Evolutionary conservation across 2,113 vertebrate species (phyloP), one percentile per base, ranked within the genome.

Genomic region (Puntigrus tetrazona): DNA sequence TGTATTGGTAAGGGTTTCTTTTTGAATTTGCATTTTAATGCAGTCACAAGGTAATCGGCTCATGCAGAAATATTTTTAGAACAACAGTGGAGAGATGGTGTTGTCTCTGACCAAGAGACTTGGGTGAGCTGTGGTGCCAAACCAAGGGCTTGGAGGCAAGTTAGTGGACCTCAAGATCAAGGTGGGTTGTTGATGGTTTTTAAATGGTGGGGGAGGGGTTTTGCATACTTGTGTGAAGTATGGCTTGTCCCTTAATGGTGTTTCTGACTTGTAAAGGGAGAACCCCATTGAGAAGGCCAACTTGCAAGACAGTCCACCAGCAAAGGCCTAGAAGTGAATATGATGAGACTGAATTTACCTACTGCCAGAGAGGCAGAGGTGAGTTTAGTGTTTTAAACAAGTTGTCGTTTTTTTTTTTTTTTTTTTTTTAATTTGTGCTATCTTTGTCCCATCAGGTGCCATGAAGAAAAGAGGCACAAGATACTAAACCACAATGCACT

Each of bases 391-490:
- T 50, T 18, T n/a, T 77, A 2, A 41, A 20, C 34, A 0, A 8
- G 16, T 18, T 57, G 18, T 7, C 5, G 16, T 50, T 2, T 38
- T 6, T 72, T 18, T 78, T 41, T 78, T 50, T 20, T 4, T 50
- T 2, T 38, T 6, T 72, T 18, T 78, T 41, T 78, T 50, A 16
- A 57, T 73, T 16, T 29, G 20, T 45, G 13, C 1, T 1, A 1
- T 63, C 7, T 45, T 43, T 79, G 38, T 81, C 59, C 45, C 43
- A 72, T 38, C 81, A 92, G 91, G 91, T 50, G 87, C 86, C 69
- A 84, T 61, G 31, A 92, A 90, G 81, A 92, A 87, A 89, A 90
- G 88, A 79, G 86, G 88, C 85, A 84, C 88, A 52, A 87, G 86
- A 91, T 90, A 86, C 87, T 90, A 80, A 89, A 70, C 22, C 18